These are phyloP conservation scores for Lepus townsendii DNA, from an alignment of 2,797 vertebrate genomes.

Conservation along the genomic window DNA sequence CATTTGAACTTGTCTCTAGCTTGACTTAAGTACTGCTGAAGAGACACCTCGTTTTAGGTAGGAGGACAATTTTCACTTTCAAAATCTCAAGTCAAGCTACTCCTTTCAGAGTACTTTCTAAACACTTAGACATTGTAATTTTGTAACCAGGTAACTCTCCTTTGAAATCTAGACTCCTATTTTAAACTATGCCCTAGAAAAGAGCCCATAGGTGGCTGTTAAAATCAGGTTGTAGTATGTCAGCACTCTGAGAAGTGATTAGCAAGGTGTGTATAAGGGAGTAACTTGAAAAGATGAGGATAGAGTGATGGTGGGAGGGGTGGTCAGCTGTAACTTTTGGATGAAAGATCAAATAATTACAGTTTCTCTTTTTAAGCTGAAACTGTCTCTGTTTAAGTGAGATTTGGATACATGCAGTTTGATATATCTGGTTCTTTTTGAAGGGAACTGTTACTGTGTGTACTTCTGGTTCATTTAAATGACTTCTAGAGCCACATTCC, in stretches of 20 bases:
- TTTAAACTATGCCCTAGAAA: slow-evolving; percentile 40
- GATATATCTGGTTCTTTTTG: not conserved
- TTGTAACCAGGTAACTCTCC: slow-evolving; percentile 16
- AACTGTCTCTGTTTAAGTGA: slow-evolving; percentile 59
- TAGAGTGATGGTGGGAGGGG: not conserved
- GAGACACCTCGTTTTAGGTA: slow-evolving; percentile 27
- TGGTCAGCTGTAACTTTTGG: not conserved
- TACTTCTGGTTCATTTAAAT: slow-evolving; percentile 54
- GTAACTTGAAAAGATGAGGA: not conserved
- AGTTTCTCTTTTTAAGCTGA: not conserved
- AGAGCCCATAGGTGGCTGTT: not conserved
- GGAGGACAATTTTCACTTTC: slow-evolving; percentile 30
- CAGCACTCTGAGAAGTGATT: slow-evolving; percentile 15
- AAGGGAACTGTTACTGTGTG: not conserved
- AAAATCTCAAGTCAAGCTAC: not conserved
- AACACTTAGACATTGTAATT: slow-evolving; percentile 27
- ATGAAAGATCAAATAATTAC: not conserved
- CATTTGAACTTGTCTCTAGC: not conserved
- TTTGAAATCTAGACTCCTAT: slow-evolving; percentile 29
- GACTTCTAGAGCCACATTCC: slow-evolving; percentile 41
- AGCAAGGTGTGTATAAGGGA: not conserved
- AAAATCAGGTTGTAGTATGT: not conserved
- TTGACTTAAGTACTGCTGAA: slow-evolving; percentile 39
- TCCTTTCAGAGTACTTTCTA: slow-evolving; percentile 44
- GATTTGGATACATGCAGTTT: not conserved